Percentiles rank a stretch among this genome's conserved stretches.
phyloP scores from a whole-genome alignment of 1,140 invertebrate species.

The Cydia amplana region DNA sequence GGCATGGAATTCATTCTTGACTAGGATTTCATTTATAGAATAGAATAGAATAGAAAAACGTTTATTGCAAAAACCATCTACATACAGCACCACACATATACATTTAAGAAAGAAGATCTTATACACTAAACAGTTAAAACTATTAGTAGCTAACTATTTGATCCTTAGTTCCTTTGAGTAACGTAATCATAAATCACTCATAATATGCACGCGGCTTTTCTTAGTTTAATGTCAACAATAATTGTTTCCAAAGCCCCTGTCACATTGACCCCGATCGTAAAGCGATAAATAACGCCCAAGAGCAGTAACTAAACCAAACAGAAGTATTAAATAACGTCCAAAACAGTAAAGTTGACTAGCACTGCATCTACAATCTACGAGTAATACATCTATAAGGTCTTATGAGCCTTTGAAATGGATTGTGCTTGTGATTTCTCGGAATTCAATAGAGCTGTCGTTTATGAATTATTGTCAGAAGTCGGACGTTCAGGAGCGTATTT shows the following conservation, averaged over 20 bases:
- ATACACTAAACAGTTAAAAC: too few relatives aligned
- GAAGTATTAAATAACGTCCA: constrained; percentile 6
- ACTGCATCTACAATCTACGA: too few relatives aligned
- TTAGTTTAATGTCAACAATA: constrained; percentile 12
- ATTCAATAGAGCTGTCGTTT: background rate
- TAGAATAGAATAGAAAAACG: too few relatives aligned
- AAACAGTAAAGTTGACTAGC: background rate
- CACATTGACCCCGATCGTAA: constrained; percentile 7
- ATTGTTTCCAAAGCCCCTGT: constrained; percentile 13
- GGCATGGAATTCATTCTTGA: background rate
- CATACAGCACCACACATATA: too few relatives aligned
- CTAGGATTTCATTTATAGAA: background rate
- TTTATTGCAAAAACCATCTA: too few relatives aligned
- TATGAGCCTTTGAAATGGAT: background rate
- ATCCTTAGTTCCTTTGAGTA: background rate
- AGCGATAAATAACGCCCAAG: background rate
- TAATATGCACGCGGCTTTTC: background rate
- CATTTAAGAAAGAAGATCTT: too few relatives aligned
- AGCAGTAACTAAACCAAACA: background rate
- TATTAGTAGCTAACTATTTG: too few relatives aligned
- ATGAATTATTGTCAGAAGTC: background rate
- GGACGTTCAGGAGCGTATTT: background rate
- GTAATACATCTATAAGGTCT: background rate
- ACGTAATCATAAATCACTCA: background rate
- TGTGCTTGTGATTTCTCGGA: background rate